A percentile compares a stretch with the other conserved stretches of the same genome.
phyloP scores from a whole-genome alignment of 2,797 vertebrate species.

The Taeniopygia guttata region DNA sequence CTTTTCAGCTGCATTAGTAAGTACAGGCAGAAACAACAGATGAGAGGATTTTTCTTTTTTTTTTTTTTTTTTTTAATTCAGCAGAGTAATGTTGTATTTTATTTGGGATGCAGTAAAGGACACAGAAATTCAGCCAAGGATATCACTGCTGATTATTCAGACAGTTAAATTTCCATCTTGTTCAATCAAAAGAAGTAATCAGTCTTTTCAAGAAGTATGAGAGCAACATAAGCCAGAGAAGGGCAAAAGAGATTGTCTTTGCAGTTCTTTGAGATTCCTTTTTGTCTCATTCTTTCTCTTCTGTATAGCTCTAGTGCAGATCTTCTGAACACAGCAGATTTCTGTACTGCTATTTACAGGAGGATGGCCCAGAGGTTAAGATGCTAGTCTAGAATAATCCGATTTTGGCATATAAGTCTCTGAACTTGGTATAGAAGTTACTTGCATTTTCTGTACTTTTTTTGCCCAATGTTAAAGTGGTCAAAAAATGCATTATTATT shows the following conservation, averaged over 20 bases:
- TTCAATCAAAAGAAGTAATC: not conserved
- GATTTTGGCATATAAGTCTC: not conserved
- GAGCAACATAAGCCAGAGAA: not conserved
- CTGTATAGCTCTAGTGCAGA: not conserved
- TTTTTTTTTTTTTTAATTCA: not conserved
- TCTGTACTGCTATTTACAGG: not conserved
- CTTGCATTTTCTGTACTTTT: not conserved
- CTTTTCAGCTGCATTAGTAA: not conserved
- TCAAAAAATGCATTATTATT: not conserved
- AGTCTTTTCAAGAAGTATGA: not conserved
- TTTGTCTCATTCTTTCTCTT: not conserved
- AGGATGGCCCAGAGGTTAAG: not conserved
- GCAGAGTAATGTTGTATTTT: not conserved
- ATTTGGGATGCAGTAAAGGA: not conserved
- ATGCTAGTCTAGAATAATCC: not conserved
- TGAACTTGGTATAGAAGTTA: not conserved
- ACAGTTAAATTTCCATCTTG: not conserved
- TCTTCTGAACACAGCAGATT: not conserved
- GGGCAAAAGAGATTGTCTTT: slow-evolving; percentile 25
- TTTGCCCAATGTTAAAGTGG: not conserved
- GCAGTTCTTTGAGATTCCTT: not conserved
- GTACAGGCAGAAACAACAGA: not conserved
- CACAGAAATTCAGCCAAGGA: not conserved
- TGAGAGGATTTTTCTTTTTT: not conserved
- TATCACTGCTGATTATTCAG: not conserved